These are phyloP conservation scores for Mormyrus proboscirostris DNA, from an alignment of 2,797 vertebrate genomes.

Conservation along the genomic window DNA sequence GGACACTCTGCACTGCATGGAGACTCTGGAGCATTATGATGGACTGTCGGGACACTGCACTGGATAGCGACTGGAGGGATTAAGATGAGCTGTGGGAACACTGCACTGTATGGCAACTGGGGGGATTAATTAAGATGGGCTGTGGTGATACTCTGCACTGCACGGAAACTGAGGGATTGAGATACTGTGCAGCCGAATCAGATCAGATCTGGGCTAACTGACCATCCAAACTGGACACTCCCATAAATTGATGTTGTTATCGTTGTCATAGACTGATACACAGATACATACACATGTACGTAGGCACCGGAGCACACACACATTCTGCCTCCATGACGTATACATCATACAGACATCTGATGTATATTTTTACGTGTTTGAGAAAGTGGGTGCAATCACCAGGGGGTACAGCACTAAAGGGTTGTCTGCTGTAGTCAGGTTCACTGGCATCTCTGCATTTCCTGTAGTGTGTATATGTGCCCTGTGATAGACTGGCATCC, in stretches of 20 bases:
- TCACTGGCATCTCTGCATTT: background rate
- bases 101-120: background rate
- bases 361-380: background rate
- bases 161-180: background rate
- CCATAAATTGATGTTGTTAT: background rate
- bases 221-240: background rate
- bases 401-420: background rate
- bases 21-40: background rate
- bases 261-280: background rate
- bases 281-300: background rate
- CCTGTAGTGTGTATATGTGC: background rate
- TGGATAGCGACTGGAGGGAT: background rate
- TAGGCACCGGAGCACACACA: background rate
- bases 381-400: background rate
- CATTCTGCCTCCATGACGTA: background rate
- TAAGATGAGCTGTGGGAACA: background rate
- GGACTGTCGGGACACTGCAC: background rate
- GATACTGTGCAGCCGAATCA: background rate
- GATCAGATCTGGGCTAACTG: background rate
- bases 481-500: background rate
- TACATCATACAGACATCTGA: slow-evolving; percentile 1
- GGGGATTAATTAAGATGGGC: background rate
- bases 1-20: background rate
- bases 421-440: background rate
- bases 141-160: background rate